A percentile compares a stretch with the other conserved stretches of the same genome.
phyloP scores from a whole-genome alignment of 2,113 vertebrate species.

The Uria lomvia region DNA sequence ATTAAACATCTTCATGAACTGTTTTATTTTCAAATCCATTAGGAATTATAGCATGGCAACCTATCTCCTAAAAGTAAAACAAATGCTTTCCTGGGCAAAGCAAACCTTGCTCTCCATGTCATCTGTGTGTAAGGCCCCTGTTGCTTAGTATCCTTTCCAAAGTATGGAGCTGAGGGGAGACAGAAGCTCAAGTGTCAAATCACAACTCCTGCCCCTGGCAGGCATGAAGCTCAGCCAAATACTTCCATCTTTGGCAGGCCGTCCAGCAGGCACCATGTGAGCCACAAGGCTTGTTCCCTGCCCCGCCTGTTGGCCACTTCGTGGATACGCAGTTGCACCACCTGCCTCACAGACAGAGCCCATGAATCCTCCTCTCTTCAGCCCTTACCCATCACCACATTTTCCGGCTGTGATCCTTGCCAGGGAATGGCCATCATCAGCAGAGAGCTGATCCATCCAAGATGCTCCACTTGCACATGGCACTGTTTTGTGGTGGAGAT shows the following conservation, averaged over 20 bases:
- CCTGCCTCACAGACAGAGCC: not conserved
- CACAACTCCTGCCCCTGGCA: not conserved
- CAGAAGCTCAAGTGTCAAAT: not conserved
- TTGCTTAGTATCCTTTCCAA: not conserved
- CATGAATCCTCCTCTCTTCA: not conserved
- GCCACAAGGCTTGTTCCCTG: not conserved
- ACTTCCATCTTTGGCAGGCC: not conserved
- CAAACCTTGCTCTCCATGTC: not conserved
- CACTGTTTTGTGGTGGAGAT: not conserved
- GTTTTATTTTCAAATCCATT: not conserved
- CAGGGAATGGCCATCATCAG: not conserved
- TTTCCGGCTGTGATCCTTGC: not conserved
- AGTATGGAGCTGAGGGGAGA: not conserved
- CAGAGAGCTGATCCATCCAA: not conserved
- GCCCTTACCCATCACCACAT: no score
- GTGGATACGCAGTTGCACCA: not conserved
- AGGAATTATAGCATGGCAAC: not conserved
- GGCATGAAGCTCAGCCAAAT: not conserved
- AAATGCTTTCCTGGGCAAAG: not conserved
- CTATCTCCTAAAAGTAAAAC: not conserved
- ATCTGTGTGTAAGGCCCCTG: not conserved
- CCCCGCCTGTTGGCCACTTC: accelerated
- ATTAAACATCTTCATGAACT: not conserved
- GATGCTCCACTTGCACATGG: not conserved
- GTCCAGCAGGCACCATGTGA: not conserved